Conservation (phyloP, 2,797 vertebrate species). For the Leuciscus waleckii region DNA sequence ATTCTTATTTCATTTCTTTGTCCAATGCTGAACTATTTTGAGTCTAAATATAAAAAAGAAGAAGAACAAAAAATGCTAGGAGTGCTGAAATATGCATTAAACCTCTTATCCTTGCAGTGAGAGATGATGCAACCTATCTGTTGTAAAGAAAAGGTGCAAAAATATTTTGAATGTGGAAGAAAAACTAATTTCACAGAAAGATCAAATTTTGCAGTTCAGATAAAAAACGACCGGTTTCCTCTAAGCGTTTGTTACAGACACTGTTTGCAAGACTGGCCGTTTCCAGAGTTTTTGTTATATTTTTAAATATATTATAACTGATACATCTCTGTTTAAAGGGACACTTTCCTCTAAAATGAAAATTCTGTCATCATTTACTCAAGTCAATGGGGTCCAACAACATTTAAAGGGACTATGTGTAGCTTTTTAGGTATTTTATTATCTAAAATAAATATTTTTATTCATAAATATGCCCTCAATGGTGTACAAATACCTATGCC, state of each 20-base stretch:
- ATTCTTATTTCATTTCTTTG: slow-evolving; percentile 15
- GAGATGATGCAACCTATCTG: slow-evolving; percentile 21
- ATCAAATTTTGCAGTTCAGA: background rate
- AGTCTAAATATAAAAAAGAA: slow-evolving; percentile 10
- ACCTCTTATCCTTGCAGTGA: background rate
- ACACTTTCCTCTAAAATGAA: background rate
- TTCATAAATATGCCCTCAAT: too few species aligned
- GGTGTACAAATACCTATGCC: too few species aligned
- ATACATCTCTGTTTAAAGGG: background rate
- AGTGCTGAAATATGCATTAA: slow-evolving; percentile 33
- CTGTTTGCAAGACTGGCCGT: background rate
- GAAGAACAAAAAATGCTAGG: background rate
- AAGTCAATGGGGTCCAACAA: background rate
- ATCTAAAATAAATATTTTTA: too few species aligned
- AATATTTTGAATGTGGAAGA: slow-evolving; percentile 32
- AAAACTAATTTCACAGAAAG: slow-evolving; percentile 32
- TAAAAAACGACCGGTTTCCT: slow-evolving; percentile 8
- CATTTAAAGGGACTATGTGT: too few species aligned
- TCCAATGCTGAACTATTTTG: slow-evolving; percentile 27
- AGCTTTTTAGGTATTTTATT: too few species aligned
- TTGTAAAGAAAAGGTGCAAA: background rate
- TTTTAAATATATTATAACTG: background rate
- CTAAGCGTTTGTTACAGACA: background rate
- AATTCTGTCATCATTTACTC: too few species aligned
- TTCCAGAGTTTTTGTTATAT: background rate